Base-by-base conservation (phyloP, 1,140 invertebrate genomes). In the Tenebrio molitor region DNA sequence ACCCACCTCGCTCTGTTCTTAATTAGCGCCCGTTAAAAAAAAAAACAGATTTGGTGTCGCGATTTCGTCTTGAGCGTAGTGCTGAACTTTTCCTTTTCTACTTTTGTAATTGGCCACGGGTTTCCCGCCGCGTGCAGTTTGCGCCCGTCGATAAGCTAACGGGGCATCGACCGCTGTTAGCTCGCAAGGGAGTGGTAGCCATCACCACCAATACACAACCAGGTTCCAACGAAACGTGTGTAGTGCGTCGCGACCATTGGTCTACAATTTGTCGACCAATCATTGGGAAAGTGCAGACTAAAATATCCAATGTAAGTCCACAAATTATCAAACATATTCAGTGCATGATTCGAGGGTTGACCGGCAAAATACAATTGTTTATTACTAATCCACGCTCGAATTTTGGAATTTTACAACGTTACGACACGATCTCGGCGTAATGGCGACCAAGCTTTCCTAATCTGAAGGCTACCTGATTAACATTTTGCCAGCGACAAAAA, bases 301-400 rank as follows among this genome's bases (percentile, higher is more conserved):
- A 88, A 91, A 89, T 90, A 89, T 90, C 88, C 89, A 89, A 90
- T 90, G 90, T 91, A 91, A 91, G 90, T 91, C 86, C 87, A 88
- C 88, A 90, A 89, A 90, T 90, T 90, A 90, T 89, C 87, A 87
- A 88, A 86, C 86, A 84, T 82, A 81, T 81, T 77, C 71, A 68
- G 62, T 63, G 50, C 34, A 76, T 44, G 58, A 71, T 72, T 74
- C 69, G 76, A 71, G 72, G 75, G 74, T 73, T 78, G 72, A 74
- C 76, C 76, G 77, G 77, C 71, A 72, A 69, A 79, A 73, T 76
- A 74, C 67, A 77, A 76, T 74, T 73, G 53, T 66, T 76, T 74
- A 66, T 72, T 67, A 41, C 23, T 71, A 8, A 63, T 25, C 12
- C 23, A 58, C 23, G n/a, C 3, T 12, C 7, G 15, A 58, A 58